A percentile compares a stretch with the other conserved stretches of the same genome.
Conservation (phyloP, 2,888 invertebrate species). For the Agapetus fuscipes region DNA sequence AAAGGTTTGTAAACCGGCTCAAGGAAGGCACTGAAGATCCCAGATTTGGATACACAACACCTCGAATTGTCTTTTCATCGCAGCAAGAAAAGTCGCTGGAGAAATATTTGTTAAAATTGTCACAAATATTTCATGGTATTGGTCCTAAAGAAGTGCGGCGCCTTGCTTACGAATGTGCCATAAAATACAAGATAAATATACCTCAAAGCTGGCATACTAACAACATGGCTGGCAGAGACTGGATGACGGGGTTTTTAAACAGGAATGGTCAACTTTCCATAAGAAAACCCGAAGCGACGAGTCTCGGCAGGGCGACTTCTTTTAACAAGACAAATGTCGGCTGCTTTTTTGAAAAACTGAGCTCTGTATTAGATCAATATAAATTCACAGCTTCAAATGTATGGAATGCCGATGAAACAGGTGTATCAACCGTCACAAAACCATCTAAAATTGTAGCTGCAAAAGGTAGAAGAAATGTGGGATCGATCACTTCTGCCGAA, state of each 20-base stretch:
- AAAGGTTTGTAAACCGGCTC: too few species aligned
- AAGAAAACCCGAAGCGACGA: conserved; percentile 22
- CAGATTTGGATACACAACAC: too few species aligned
- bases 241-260: conserved; percentile 23
- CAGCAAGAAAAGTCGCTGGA: too few species aligned
- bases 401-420: conserved; percentile 24
- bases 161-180: conserved; percentile 2
- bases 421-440: conserved; percentile 23
- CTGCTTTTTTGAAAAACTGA: conserved; percentile 24
- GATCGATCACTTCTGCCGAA: conserved; percentile 22
- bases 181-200: conserved; percentile 1
- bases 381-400: conserved; percentile 15
- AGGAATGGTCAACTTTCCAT: conserved; percentile 23
- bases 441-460: conserved; percentile 24
- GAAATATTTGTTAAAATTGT: conserved; percentile 1
- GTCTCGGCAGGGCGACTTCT: conserved; percentile 24
- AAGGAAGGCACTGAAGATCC: too few species aligned
- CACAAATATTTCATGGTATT: background rate
- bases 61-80: too few species aligned
- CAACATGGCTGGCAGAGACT: conserved; percentile 22
- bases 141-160: conserved; percentile 1
- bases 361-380: conserved; percentile 22
- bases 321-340: conserved; percentile 24
- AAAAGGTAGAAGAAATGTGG: conserved; percentile 23
- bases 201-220: conserved; percentile 17